Conservation (phyloP, 2,113 vertebrate genomes). For the Epinephelus lanceolatus region DNA sequence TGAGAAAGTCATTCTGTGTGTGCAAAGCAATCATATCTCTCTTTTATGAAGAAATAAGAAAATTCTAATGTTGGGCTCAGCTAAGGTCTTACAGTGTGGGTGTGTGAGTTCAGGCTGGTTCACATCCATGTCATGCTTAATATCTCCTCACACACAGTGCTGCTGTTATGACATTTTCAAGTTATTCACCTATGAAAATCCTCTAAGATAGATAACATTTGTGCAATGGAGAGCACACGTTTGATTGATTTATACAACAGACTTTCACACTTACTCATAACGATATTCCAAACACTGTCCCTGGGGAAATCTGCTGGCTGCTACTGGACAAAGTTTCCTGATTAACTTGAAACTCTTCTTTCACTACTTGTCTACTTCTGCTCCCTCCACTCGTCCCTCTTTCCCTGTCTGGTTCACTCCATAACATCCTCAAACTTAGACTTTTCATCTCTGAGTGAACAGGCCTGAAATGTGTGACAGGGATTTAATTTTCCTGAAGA, state of each 20-base stretch:
- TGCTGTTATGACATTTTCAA: neutral
- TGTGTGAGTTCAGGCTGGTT: too few relatives aligned
- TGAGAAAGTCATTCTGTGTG: neutral
- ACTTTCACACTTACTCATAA: conserved; percentile 11
- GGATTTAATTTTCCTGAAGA: conserved; percentile 17
- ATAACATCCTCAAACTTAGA: conserved; percentile 19
- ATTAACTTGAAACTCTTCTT: neutral
- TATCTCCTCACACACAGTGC: neutral
- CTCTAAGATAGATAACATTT: neutral
- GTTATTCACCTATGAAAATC: neutral
- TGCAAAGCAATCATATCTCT: neutral
- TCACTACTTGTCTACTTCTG: neutral
- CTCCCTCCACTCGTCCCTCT: conserved; percentile 1
- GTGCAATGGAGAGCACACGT: neutral
- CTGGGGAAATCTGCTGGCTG: conserved; percentile 4
- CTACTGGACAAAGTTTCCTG: conserved; percentile 1
- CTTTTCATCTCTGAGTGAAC: conserved; percentile 13
- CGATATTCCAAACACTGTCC: conserved; percentile 18
- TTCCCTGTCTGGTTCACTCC: neutral
- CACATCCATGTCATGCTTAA: neutral
- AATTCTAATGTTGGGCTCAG: neutral
- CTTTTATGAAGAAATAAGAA: neutral
- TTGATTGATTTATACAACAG: conserved; percentile 7
- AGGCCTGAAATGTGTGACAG: conserved; percentile 23
- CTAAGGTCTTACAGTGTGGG: neutral